A percentile compares a stretch with the other conserved stretches of the same genome.
These are phyloP conservation scores for Monarcha castaneiventris DNA, from an alignment of 2,113 vertebrate species.

Conservation along the genomic window DNA sequence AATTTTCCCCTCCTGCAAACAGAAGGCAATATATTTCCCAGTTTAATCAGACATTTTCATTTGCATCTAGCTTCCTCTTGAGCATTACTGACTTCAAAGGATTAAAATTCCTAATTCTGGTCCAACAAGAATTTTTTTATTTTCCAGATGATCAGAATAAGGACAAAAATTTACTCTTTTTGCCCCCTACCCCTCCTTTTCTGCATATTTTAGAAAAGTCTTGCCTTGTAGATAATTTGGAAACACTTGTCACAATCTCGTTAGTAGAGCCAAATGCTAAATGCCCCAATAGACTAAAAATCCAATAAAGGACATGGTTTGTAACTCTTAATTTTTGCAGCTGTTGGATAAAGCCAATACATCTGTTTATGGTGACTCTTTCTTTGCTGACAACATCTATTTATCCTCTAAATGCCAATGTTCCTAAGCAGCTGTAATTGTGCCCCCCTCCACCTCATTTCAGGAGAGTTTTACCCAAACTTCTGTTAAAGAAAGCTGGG, in stretches of 20 bases:
- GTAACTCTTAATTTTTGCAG: conserved; percentile 66
- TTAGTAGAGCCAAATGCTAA: background rate
- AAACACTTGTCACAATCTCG: background rate
- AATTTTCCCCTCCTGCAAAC: background rate
- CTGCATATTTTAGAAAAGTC: background rate
- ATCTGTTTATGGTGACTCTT: conserved; percentile 47
- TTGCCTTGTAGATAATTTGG: background rate
- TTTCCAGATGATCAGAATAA: background rate
- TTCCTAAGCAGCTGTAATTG: background rate
- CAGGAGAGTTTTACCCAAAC: background rate
- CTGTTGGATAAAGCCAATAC: conserved; percentile 37
- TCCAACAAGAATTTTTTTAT: background rate
- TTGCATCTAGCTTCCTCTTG: background rate
- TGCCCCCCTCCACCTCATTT: background rate
- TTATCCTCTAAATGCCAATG: background rate
- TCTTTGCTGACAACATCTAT: conserved; percentile 24
- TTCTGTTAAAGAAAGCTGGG: background rate
- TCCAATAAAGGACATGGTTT: background rate
- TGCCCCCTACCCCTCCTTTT: background rate
- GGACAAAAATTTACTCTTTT: background rate
- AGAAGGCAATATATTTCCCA: background rate
- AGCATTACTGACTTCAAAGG: background rate
- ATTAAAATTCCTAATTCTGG: background rate
- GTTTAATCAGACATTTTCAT: background rate
- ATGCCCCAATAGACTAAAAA: background rate